Percentiles rank a stretch among this genome's conserved stretches.
phyloP scores from a whole-genome alignment of 1,140 invertebrate genomes.

The Ericerus pela region DNA sequence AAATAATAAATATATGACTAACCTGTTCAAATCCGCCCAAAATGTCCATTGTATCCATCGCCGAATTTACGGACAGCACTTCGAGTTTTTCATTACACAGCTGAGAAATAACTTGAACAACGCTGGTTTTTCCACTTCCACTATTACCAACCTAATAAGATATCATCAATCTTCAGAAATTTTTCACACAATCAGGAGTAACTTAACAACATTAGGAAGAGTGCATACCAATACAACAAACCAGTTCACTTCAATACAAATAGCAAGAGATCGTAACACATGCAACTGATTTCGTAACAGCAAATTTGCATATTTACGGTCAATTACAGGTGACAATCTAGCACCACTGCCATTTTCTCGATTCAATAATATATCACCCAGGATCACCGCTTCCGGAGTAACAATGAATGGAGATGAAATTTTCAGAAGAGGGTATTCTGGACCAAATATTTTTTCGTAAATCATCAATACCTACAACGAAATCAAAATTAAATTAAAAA shows the following conservation, averaged over 20 bases:
- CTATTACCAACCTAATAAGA: slow-evolving; percentile 52
- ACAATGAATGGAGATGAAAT: slow-evolving; percentile 35
- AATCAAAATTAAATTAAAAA: slow-evolving; percentile 2
- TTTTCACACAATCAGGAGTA: background rate
- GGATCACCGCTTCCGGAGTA: slow-evolving; percentile 35
- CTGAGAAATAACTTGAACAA: slow-evolving; percentile 60
- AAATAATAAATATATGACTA: too few relatives aligned
- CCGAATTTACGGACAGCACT: slow-evolving; percentile 71
- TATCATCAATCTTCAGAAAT: slow-evolving; percentile 33
- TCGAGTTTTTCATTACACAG: slow-evolving; percentile 56
- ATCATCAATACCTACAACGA: slow-evolving; percentile 37
- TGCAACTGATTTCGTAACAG: slow-evolving; percentile 49
- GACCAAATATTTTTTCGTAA: slow-evolving; percentile 42
- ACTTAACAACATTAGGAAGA: too few relatives aligned
- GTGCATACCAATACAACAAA: slow-evolving; percentile 66
- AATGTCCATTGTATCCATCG: slow-evolving; percentile 90
- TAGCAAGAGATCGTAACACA: slow-evolving; percentile 54
- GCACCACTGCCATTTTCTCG: background rate
- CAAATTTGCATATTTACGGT: slow-evolving; percentile 36
- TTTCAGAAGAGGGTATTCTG: slow-evolving; percentile 34
- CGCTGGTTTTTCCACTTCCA: slow-evolving; percentile 65
- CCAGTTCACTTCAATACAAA: slow-evolving; percentile 82
- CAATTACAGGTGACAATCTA: slow-evolving; percentile 24
- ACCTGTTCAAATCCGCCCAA: slow-evolving; percentile 94
- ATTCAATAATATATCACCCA: slow-evolving; percentile 39